Evolutionary conservation across 2,113 vertebrate species (phyloP).

Genomic region (Salvelinus alpinus): DNA sequence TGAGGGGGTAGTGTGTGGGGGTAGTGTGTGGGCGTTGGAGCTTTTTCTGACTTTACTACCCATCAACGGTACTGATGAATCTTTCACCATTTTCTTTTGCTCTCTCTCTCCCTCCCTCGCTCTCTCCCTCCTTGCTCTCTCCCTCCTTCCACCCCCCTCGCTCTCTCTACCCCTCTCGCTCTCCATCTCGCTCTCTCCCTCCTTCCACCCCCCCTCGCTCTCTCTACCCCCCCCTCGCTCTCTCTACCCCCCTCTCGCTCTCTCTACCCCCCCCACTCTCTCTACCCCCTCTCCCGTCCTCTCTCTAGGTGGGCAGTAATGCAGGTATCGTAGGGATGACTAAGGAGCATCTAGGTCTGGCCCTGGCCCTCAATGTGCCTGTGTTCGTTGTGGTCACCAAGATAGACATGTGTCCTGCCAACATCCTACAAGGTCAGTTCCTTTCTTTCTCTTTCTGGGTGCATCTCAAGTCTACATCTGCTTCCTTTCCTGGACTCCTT

Average conservation of each 20-base stretch:
- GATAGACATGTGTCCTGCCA: constrained; percentile 98
- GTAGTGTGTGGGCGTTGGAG: neutral
- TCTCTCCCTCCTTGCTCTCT: neutral
- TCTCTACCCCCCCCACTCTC: neutral
- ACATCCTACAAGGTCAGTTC: constrained; percentile 92
- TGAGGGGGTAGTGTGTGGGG: neutral
- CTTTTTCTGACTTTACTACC: neutral
- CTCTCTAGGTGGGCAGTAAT: constrained; percentile 91
- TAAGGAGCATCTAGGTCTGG: constrained; percentile 96
- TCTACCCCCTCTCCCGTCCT: neutral
- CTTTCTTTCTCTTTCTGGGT: neutral
- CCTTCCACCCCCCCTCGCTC: neutral
- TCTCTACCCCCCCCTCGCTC: neutral
- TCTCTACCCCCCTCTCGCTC: neutral
- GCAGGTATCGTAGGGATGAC: constrained; percentile 99
- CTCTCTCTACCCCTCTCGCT: neutral
- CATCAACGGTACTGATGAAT: too few relatives aligned
- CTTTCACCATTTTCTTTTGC: neutral
- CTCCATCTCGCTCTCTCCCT: too few relatives aligned
- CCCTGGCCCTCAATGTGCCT: constrained; percentile 93
- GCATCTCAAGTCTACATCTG: neutral
- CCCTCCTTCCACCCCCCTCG: neutral
- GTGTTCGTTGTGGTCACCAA: constrained; percentile 99
- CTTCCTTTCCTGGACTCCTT: too few relatives aligned
- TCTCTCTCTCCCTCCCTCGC: neutral